Evolutionary conservation across 1,140 invertebrate species (phyloP), one percentile per base, ranked within the genome.

Genomic region (Berghia stephanieae): DNA sequence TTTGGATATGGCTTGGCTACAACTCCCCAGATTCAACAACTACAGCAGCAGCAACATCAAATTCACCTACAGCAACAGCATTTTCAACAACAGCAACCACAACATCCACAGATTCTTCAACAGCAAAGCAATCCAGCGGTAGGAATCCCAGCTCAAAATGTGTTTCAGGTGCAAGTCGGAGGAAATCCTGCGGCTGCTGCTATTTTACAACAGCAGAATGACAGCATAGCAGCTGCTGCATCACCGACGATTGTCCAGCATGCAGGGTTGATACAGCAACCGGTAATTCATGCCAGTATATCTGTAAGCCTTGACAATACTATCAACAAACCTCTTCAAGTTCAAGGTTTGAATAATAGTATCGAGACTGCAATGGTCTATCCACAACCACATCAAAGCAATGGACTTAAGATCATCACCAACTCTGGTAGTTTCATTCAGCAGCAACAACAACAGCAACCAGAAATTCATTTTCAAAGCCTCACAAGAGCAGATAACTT

Each of bases 1-100:
- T 63, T 63, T 57, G 44, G 72, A 63, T 57, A 75, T 75, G 72
- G 72, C 42, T 16, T 75, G 72, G 72, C 72, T 63, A 42, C 72
- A 60, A 44, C 72, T 57, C 55, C 72, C 44, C 72, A 75, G 55
- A 5, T 63, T 63, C 72, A 63, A 13, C 8, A 44, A 63, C 72
- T 63, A 57, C 70, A 73, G 49, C 70, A 73, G 21, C 70, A 57
- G 68, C 68, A 21, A 27, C 68, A 70, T 55, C 63, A 67, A 40
- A n/a, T n/a, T n/a, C n/a, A n/a, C n/a, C 46, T 44, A 46, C 69
- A 24, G 44, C 69, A 71, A 8, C 71, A 74, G 4, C 71, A 72
- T 4, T 24, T 49, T 5, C 70, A 73, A 73, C 71, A 75, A 44
- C 72, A 63, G n/a, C 72, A 60, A 27, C 68, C n/a, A n/a, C 68